A percentile compares a stretch with the other conserved stretches of the same genome.
These are phyloP conservation scores for Neotoma lepida DNA, from an alignment of 2,113 vertebrate genomes.

Conservation along the genomic window DNA sequence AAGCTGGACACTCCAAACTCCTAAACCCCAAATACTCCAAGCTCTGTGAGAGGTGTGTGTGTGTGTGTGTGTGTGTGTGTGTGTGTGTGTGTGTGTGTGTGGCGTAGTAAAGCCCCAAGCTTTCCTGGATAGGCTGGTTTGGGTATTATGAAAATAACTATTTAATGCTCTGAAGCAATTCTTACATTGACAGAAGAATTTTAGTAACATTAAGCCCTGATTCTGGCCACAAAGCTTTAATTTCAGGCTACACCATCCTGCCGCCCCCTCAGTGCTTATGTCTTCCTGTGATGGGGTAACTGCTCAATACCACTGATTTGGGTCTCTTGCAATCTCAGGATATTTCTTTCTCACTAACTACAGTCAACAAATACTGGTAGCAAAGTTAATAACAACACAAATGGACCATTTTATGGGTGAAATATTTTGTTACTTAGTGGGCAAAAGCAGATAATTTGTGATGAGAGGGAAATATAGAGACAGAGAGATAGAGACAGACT, in stretches of 20 bases:
- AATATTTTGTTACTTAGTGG: neutral
- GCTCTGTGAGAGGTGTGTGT: neutral
- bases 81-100: neutral
- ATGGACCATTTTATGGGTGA: neutral
- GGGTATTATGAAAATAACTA: neutral
- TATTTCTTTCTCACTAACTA: neutral
- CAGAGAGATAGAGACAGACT: neutral
- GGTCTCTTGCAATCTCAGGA: neutral
- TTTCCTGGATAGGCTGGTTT: neutral
- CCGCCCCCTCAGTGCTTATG: accelerated
- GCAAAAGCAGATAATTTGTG: neutral
- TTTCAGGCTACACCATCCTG: accelerated
- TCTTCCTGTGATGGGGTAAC: accelerated
- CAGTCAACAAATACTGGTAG: neutral
- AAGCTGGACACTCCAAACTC: neutral
- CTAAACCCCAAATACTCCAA: neutral
- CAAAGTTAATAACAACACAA: neutral
- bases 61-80: neutral
- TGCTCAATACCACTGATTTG: too few relatives aligned
- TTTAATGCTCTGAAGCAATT: too few relatives aligned
- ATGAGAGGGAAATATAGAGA: neutral
- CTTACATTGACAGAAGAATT: neutral
- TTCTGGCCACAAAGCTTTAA: accelerated
- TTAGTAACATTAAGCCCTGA: accelerated
- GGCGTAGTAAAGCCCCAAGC: neutral